Evolutionary conservation across 1,140 invertebrate genomes (phyloP).

Genomic region (Sarcophaga bullata): DNA sequence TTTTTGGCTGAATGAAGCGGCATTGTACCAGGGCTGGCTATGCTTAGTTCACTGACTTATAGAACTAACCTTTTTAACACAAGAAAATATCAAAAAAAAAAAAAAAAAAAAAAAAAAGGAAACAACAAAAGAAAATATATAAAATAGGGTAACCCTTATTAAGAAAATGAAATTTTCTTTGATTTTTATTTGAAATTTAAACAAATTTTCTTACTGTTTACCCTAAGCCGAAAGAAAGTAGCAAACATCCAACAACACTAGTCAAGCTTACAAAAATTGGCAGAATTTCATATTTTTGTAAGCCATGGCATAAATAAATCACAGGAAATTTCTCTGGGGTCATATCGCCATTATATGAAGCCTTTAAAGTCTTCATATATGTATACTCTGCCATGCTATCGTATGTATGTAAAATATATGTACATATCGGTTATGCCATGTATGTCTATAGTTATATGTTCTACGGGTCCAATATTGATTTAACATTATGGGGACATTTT

Average conservation of each 20-base stretch:
- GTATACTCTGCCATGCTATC: too few relatives aligned
- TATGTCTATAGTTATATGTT: not conserved
- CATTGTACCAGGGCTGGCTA: not conserved
- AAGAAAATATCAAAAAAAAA: not conserved
- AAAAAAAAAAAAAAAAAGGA: too few relatives aligned
- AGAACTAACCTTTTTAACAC: not conserved
- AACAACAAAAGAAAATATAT: not conserved
- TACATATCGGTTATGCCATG: not conserved
- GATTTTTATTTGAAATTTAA: too few relatives aligned
- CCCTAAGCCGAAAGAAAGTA: not conserved
- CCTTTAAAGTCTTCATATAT: not conserved
- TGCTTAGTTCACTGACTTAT: slow-evolving; percentile 6
- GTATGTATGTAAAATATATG: slow-evolving; percentile 1
- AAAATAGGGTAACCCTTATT: not conserved
- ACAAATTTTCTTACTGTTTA: not conserved
- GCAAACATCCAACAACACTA: not conserved
- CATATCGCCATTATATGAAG: not conserved
- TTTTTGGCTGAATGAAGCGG: slow-evolving; percentile 11
- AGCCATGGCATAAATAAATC: not conserved
- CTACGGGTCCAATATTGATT: not conserved
- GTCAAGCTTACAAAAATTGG: not conserved
- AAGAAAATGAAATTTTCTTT: not conserved
- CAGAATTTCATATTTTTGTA: slow-evolving; percentile 5
- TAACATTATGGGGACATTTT: slow-evolving; percentile 6
- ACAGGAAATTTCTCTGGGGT: slow-evolving; percentile 2